These are phyloP conservation scores for Hypotaenidia philippensis DNA, from an alignment of 2,797 vertebrate species.

Conservation along the genomic window DNA sequence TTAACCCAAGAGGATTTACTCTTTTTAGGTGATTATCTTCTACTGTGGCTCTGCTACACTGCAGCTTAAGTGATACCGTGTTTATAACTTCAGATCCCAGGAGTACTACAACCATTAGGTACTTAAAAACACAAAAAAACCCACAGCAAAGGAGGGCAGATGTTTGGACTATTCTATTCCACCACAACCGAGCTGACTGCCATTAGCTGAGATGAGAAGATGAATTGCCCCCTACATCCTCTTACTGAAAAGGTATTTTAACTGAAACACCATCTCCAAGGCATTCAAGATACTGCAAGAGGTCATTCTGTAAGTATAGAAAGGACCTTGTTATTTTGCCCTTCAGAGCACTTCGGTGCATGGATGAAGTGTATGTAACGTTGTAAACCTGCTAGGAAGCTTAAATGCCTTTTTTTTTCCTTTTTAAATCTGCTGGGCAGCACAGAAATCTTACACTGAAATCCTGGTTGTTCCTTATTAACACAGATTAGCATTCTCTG, in stretches of 20 bases:
- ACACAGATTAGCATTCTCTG: background rate
- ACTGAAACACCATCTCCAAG: background rate
- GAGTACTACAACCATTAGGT: background rate
- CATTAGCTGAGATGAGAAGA: background rate
- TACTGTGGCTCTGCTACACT: background rate
- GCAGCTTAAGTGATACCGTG: background rate
- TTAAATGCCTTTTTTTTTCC: background rate
- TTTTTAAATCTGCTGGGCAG: background rate
- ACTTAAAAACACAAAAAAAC: background rate
- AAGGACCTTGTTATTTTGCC: background rate
- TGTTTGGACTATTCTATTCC: background rate
- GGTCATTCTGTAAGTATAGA: background rate
- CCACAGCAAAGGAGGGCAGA: background rate
- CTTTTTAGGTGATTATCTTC: constrained; percentile 50
- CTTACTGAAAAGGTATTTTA: background rate
- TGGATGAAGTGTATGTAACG: background rate
- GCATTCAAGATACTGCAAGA: background rate
- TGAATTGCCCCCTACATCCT: background rate
- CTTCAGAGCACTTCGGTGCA: background rate
- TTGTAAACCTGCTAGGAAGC: background rate
- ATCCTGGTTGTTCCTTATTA: background rate
- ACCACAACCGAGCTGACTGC: background rate
- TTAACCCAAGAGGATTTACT: constrained; percentile 53
- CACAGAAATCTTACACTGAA: background rate
- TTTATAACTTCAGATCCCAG: background rate